Evolutionary conservation across 2,888 invertebrate genomes (phyloP).

Genomic region (Onthophagus sagittarius): DNA sequence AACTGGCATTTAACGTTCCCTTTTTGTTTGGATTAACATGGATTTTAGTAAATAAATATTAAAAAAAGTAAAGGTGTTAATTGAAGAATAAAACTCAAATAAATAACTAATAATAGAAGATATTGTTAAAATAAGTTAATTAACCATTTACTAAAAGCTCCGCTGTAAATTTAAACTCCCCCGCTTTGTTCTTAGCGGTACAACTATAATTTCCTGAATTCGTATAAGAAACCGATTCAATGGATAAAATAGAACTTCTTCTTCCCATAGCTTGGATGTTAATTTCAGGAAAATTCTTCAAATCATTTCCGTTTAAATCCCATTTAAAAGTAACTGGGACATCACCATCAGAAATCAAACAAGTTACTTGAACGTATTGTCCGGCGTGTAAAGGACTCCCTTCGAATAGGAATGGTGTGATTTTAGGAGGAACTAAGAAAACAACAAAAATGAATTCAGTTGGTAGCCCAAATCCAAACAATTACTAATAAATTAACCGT

Average conservation of each 20-base stretch:
- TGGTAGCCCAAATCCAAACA: neutral
- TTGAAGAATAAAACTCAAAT: no score
- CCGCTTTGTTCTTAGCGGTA: constrained; percentile 50
- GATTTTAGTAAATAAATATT: no score
- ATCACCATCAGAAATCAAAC: constrained; percentile 63
- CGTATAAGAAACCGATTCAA: constrained; percentile 56
- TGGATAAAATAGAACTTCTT: constrained; percentile 56
- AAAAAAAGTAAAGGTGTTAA: no score
- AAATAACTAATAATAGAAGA: neutral
- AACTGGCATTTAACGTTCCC: neutral
- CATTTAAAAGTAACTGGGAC: constrained; percentile 67
- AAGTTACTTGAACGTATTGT: constrained; percentile 56
- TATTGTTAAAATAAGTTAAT: neutral
- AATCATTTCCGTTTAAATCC: constrained; percentile 64
- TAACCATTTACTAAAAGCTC: constrained; percentile 67
- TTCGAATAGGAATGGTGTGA: constrained; percentile 55
- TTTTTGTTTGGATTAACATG: no score
- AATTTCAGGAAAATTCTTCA: constrained; percentile 54
- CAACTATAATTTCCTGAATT: constrained; percentile 65
- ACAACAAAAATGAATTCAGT: neutral
- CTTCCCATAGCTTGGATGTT: constrained; percentile 57
- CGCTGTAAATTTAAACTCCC: constrained; percentile 32
- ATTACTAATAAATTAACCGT: constrained; percentile 48
- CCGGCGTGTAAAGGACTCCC: constrained; percentile 61
- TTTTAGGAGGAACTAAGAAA: constrained; percentile 52